Evolutionary conservation across 2,797 vertebrate genomes (phyloP).

Genomic region (Menidia menidia): DNA sequence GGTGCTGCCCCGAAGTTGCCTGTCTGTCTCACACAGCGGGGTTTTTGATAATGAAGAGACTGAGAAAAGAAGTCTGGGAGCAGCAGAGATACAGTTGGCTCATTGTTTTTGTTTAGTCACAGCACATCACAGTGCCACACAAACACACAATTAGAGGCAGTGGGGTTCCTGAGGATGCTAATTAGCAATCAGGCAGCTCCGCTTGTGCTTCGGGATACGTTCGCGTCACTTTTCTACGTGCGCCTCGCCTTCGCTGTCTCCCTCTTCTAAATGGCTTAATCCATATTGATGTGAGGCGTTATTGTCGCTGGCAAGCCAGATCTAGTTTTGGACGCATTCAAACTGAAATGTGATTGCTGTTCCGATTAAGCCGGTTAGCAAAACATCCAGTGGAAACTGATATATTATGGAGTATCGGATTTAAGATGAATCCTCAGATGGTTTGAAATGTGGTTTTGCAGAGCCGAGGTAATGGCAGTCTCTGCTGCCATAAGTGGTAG

Average conservation of each 20-base stretch:
- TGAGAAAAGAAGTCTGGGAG: slow-evolving; percentile 53
- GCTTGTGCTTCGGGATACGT: slow-evolving; percentile 16
- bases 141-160: slow-evolving; percentile 75
- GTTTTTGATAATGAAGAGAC: slow-evolving; percentile 37
- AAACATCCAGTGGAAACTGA: slow-evolving; percentile 20
- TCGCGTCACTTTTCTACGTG: background rate
- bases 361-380: slow-evolving; percentile 25
- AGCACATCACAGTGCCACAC: slow-evolving; percentile 59
- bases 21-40: slow-evolving; percentile 26
- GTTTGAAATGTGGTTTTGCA: slow-evolving; percentile 22
- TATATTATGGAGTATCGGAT: slow-evolving; percentile 35
- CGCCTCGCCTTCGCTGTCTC: background rate
- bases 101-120: slow-evolving; percentile 75
- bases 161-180: slow-evolving; percentile 59
- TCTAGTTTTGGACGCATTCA: slow-evolving; percentile 36
- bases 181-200: slow-evolving; percentile 67
- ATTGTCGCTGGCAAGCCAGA: slow-evolving; percentile 27
- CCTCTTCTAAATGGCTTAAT: slow-evolving; percentile 17
- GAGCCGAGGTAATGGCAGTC: background rate
- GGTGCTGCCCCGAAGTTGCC: slow-evolving; percentile 46
- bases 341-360: slow-evolving; percentile 38
- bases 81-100: slow-evolving; percentile 48
- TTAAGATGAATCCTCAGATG: slow-evolving; percentile 32
- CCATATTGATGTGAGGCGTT: slow-evolving; percentile 21
- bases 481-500: slow-evolving; percentile 1